phyloP scores from a whole-genome alignment of 2,113 vertebrate genomes.

The Axis porcinus region DNA sequence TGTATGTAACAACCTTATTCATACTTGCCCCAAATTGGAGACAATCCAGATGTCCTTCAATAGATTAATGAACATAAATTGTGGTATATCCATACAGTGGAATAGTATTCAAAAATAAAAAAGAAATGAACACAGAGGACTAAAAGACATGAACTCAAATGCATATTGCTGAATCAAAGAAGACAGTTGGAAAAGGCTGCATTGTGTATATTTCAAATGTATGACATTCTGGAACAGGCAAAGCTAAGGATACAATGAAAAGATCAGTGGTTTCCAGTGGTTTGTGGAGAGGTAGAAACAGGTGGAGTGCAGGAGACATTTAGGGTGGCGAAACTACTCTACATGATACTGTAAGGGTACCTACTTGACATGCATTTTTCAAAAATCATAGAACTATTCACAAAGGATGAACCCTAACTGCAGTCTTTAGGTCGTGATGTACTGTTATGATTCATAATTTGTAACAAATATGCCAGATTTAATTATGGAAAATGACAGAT shows the following conservation, averaged over 20 bases:
- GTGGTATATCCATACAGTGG: neutral
- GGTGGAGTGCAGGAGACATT: neutral
- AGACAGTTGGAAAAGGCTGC: neutral
- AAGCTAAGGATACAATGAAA: neutral
- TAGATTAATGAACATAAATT: neutral
- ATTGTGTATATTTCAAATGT: neutral
- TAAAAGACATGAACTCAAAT: neutral
- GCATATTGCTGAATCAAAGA: neutral
- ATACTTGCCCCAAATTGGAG: neutral
- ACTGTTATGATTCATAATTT: neutral
- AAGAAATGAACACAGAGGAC: neutral
- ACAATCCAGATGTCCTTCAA: neutral
- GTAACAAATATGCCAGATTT: neutral
- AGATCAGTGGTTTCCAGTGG: neutral
- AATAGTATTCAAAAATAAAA: neutral
- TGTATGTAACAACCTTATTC: neutral
- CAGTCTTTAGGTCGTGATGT: neutral
- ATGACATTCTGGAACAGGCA: neutral
- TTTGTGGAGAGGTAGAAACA: neutral
- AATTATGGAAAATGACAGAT: neutral
- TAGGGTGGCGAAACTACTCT: neutral
- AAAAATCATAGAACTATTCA: neutral
- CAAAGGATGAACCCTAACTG: neutral
- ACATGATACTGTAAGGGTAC: neutral
- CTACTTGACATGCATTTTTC: neutral